These are phyloP conservation scores for Tetraneura akinire DNA, from an alignment of 1,140 invertebrate species.

Conservation along the genomic window DNA sequence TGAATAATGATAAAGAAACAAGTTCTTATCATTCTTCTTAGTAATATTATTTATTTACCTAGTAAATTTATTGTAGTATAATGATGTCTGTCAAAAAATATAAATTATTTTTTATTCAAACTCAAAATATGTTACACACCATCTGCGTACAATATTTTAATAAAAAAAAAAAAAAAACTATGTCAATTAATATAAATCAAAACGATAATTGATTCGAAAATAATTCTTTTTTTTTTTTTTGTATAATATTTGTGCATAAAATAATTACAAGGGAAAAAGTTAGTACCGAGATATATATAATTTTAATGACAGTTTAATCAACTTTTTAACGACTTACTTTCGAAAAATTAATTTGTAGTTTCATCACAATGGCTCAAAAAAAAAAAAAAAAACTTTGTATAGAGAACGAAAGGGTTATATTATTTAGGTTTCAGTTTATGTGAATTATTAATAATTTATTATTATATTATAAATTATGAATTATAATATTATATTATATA, in stretches of 20 bases:
- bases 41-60: too few species aligned
- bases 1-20: too few species aligned
- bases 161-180: not conserved
- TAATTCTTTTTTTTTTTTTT: not conserved
- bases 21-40: too few species aligned
- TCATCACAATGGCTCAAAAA: slow-evolving; percentile 12
- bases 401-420: not conserved
- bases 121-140: too few species aligned
- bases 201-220: not conserved
- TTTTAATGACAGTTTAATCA: slow-evolving; percentile 35
- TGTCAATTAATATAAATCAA: slow-evolving; percentile 17
- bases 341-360: slow-evolving; percentile 21
- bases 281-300: not conserved
- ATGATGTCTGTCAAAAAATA: too few species aligned
- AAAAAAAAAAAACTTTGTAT: slow-evolving; percentile 17
- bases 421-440: slow-evolving; percentile 1
- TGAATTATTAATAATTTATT: slow-evolving; percentile 22
- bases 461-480: not conserved
- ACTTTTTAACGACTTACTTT: slow-evolving; percentile 33
- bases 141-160: too few species aligned
- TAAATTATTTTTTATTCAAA: too few species aligned
- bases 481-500: not conserved
- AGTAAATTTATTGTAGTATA: too few species aligned
- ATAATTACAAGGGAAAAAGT: slow-evolving; percentile 26
- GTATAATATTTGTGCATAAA: too few species aligned